Evolutionary conservation across 2,113 vertebrate genomes (phyloP), one percentile per base, ranked within the genome.

Genomic region (Megaceryle torquata): DNA sequence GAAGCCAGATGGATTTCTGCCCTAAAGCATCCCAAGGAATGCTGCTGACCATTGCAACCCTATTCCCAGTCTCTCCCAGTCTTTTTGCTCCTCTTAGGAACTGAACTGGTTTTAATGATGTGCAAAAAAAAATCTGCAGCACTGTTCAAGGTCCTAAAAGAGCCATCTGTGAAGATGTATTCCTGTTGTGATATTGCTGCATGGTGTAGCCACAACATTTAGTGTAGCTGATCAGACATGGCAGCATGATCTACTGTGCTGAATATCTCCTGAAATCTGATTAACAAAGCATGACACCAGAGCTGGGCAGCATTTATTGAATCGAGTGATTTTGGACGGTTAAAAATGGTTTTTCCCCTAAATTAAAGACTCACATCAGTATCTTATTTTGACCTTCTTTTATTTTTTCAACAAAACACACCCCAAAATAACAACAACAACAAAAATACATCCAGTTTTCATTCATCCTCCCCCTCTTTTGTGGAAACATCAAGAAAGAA

Each of bases 321-420:
- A 68, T 78, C 69, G 91, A 95, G 53, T 1, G 2, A 71, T 82
- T 92, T 76, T 28, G 22, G 28, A 41, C 0, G 1, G 43, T 75
- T 83, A 78, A 89, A 96, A 93, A 84, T 82, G 28, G 25, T 57
- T 65, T 96, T 93, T 91, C 21, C 26, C 48, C 43, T 56, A 86
- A 56, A 82, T 84, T 60, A 76, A 72, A 83, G 60, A n/a, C 67
- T 74, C 67, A 25, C 3, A 83, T 10, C 39, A 78, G 59, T n/a
- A 22, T 82, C 85, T 76, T 92, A 18, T 88, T 91, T 82, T 93
- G 59, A 72, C 41, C 8, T 84, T 33, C 9, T 79, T 39, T 67
- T 53, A 11, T 63, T 82, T 85, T 86, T 29, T 29, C 35, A 79
- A 39, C 41, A 69, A 89, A 95, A 69, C 35, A 82, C 53, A 15